A percentile compares a stretch with the other conserved stretches of the same genome.
Evolutionary conservation across 2,888 invertebrate genomes (phyloP).

Genomic region (Catocala sponsa): DNA sequence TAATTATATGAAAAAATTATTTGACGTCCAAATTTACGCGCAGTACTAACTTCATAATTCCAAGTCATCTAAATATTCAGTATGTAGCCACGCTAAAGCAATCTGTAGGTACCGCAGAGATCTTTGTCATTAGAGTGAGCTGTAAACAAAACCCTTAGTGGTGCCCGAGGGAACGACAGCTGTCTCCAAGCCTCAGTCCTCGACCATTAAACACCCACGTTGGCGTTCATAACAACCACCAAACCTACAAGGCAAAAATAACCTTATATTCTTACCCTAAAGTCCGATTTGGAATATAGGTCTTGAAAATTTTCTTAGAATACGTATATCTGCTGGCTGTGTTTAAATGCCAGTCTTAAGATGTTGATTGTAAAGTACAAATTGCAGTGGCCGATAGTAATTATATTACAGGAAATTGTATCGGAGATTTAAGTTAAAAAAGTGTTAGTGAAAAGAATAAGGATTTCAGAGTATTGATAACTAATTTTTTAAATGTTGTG

Average conservation of each 20-base stretch:
- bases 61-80: slow-evolving; percentile 38
- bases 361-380: slow-evolving; percentile 41
- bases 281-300: slow-evolving; percentile 39
- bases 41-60: slow-evolving; percentile 21
- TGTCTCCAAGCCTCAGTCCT: slow-evolving; percentile 81
- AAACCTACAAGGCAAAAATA: slow-evolving; percentile 44
- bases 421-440: slow-evolving; percentile 66
- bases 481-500: slow-evolving; percentile 8
- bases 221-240: slow-evolving; percentile 56
- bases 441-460: slow-evolving; percentile 60
- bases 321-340: slow-evolving; percentile 24
- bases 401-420: slow-evolving; percentile 72
- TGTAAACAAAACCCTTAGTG: slow-evolving; percentile 83
- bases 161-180: slow-evolving; percentile 82
- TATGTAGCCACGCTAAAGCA: slow-evolving; percentile 33
- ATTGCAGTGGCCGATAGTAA: slow-evolving; percentile 41
- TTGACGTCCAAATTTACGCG: background rate
- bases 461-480: slow-evolving; percentile 41
- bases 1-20: background rate
- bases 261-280: slow-evolving; percentile 23
- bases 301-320: slow-evolving; percentile 37
- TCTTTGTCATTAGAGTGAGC: slow-evolving; percentile 77
- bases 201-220: slow-evolving; percentile 82
- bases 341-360: slow-evolving; percentile 57
- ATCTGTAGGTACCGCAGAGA: slow-evolving; percentile 54